Conservation (phyloP, 2,888 invertebrate species). For the Megalurothrips usitatus region DNA sequence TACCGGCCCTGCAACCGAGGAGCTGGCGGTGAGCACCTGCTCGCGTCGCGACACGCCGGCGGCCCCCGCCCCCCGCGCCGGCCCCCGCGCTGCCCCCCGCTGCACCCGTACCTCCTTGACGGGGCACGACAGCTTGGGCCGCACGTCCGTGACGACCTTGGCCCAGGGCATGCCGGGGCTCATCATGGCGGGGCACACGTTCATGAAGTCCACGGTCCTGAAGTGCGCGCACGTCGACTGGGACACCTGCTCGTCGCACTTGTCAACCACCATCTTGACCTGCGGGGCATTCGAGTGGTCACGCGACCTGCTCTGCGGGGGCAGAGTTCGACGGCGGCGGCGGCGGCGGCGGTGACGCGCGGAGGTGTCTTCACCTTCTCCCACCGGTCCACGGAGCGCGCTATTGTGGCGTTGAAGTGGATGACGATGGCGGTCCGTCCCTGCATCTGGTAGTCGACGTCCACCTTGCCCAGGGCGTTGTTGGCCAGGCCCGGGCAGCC, state of each 20-base stretch:
- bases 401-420: background rate
- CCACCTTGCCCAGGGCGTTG: background rate
- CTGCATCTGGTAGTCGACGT: background rate
- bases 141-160: background rate
- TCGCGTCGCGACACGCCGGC: too few species aligned
- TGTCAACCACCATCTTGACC: too few species aligned
- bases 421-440: background rate
- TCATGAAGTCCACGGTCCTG: background rate
- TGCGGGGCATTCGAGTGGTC: too few species aligned
- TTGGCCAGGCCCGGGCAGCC: background rate
- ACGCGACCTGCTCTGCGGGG: too few species aligned
- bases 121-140: background rate
- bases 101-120: background rate
- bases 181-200: background rate
- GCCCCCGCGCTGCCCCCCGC: too few species aligned
- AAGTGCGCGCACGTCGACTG: background rate
- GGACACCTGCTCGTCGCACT: too few species aligned
- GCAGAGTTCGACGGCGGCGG: too few species aligned
- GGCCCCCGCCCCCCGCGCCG: too few species aligned
- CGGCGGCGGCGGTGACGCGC: too few species aligned
- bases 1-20: background rate
- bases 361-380: background rate
- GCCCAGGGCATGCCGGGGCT: constrained; percentile 1
- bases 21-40: background rate
- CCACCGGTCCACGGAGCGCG: background rate